Evolutionary conservation across 2,888 invertebrate genomes (phyloP).

Genomic region (Caenorhabditis japonica): DNA sequence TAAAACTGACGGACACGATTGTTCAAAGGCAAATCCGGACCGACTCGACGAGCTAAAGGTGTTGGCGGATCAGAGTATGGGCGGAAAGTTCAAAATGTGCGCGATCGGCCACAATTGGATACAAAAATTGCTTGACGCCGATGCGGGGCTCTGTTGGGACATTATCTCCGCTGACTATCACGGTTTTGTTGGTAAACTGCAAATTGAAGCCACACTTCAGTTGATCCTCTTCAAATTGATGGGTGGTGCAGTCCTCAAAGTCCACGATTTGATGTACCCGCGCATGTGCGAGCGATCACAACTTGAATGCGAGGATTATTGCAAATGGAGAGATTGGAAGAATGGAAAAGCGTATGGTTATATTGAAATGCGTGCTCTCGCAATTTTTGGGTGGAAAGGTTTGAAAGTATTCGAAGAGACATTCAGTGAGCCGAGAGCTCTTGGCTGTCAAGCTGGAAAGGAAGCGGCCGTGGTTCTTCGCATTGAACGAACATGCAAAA

Average conservation of each 20-base stretch:
- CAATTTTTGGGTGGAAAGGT: conserved; percentile 29
- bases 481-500: conserved; percentile 38
- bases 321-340: conserved; percentile 34
- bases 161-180: conserved; percentile 30
- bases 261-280: conserved; percentile 13
- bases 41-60: conserved; percentile 7
- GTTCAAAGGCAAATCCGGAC: conserved; percentile 7
- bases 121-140: conserved; percentile 6
- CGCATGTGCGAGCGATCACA: conserved; percentile 31
- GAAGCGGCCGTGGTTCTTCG: conserved; percentile 41
- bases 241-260: conserved; percentile 6
- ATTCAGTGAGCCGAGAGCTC: conserved; percentile 21
- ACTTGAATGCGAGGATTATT: conserved; percentile 52
- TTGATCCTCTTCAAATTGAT: conserved; percentile 10
- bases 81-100: conserved; percentile 30
- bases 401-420: conserved; percentile 22
- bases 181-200: conserved; percentile 31
- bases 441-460: conserved; percentile 42
- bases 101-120: conserved; percentile 22
- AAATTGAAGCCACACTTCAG: conserved; percentile 12
- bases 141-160: conserved; percentile 27
- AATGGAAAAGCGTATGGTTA: conserved; percentile 42
- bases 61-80: conserved; percentile 14
- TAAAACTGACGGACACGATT: conserved; percentile 8
- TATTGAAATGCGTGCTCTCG: conserved; percentile 9